These are phyloP conservation scores for Dryomyza anilis DNA, from an alignment of 2,888 invertebrate species.

Conservation along the genomic window DNA sequence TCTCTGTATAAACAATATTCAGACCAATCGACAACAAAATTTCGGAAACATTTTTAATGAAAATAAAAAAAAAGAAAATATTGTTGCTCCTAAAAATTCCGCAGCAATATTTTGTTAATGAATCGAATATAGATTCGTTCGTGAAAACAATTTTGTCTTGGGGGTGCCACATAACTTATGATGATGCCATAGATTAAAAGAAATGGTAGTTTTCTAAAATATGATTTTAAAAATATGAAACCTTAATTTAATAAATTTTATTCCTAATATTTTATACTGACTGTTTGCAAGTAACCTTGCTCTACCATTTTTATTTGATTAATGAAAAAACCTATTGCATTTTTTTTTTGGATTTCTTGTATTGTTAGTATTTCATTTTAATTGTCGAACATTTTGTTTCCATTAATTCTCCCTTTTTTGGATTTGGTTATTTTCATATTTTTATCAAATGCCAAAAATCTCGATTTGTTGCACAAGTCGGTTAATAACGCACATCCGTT, in stretches of 20 bases:
- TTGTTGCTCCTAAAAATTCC: too few species aligned
- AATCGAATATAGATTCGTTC: too few species aligned
- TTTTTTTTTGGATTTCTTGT: not conserved
- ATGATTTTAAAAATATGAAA: too few species aligned
- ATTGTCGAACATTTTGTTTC: slow-evolving; percentile 47
- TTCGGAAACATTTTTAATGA: too few species aligned
- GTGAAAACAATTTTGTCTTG: too few species aligned
- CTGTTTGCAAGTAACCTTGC: not conserved
- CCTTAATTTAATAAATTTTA: not conserved
- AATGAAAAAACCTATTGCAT: slow-evolving; percentile 46
- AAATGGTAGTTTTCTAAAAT: too few species aligned
- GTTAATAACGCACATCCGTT: slow-evolving; percentile 58
- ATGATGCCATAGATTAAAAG: too few species aligned
- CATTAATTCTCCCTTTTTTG: slow-evolving; percentile 24
- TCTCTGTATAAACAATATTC: too few species aligned
- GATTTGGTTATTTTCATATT: slow-evolving; percentile 29
- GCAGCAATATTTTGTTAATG: too few species aligned
- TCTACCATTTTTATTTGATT: slow-evolving; percentile 48
- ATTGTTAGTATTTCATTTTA: slow-evolving; percentile 50
- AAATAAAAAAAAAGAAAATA: too few species aligned
- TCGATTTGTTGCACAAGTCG: slow-evolving; percentile 56
- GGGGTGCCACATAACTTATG: too few species aligned
- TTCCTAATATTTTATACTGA: not conserved
- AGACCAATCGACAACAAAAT: too few species aligned
- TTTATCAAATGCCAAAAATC: slow-evolving; percentile 42